phyloP scores from a whole-genome alignment of 2,113 vertebrate genomes.

The Piaya cayana region DNA sequence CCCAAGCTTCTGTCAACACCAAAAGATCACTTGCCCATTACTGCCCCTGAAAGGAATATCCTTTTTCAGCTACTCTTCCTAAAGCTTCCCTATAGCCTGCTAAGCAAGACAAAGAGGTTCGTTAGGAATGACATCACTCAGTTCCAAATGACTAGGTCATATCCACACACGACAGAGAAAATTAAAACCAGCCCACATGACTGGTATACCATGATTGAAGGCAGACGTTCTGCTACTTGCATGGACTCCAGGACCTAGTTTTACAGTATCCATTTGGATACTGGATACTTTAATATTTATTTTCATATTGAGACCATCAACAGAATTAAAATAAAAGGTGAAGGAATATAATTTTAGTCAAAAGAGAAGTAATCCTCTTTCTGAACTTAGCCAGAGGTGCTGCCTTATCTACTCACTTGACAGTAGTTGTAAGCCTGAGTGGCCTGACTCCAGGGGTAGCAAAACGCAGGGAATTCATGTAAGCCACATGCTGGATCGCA shows the following conservation, averaged over 20 bases:
- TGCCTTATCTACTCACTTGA: constrained; percentile 75
- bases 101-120: not conserved
- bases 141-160: not conserved
- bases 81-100: not conserved
- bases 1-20: not conserved
- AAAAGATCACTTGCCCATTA: not conserved
- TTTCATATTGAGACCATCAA: not conserved
- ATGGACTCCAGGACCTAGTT: not conserved
- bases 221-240: not conserved
- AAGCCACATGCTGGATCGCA: constrained; percentile 96
- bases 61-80: not conserved
- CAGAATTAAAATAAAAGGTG: not conserved
- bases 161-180: not conserved
- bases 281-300: not conserved
- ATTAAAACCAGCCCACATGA: not conserved
- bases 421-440: constrained; percentile 87
- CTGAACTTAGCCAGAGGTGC: not conserved
- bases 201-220: not conserved
- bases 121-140: not conserved
- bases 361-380: not conserved
- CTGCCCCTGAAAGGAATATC: not conserved
- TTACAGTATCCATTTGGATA: not conserved
- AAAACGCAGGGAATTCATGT: constrained; percentile 95
- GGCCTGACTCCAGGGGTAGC: constrained; percentile 96
- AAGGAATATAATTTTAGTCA: not conserved